A percentile compares a stretch with the other conserved stretches of the same genome.
These are phyloP conservation scores for Spodoptera littoralis DNA, from an alignment of 2,888 invertebrate species.

Conservation along the genomic window DNA sequence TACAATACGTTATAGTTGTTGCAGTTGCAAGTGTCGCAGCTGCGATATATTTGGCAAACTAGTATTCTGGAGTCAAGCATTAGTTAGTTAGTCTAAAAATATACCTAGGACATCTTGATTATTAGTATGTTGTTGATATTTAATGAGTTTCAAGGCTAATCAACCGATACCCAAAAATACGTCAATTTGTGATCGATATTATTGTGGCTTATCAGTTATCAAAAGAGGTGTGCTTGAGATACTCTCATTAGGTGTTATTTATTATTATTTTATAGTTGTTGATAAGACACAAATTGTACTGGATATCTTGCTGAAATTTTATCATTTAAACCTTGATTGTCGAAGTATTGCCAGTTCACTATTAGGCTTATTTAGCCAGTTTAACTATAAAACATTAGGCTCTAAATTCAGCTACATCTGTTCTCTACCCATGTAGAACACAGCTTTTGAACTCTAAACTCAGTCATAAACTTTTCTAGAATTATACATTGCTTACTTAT, in stretches of 20 bases:
- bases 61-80: slow-evolving; percentile 29
- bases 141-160: slow-evolving; percentile 39
- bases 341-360: too few species aligned
- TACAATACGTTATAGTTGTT: slow-evolving; percentile 44
- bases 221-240: background rate
- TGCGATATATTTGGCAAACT: slow-evolving; percentile 39
- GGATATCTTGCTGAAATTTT: too few species aligned
- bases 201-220: background rate
- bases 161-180: slow-evolving; percentile 21
- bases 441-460: slow-evolving; percentile 31
- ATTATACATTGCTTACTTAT: slow-evolving; percentile 30
- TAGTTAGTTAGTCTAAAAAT: slow-evolving; percentile 13
- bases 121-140: slow-evolving; percentile 9
- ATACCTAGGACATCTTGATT: slow-evolving; percentile 6
- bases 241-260: background rate
- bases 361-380: too few species aligned
- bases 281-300: too few species aligned
- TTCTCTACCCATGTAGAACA: background rate
- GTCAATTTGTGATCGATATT: background rate
- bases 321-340: too few species aligned
- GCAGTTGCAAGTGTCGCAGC: slow-evolving; percentile 48
- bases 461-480: slow-evolving; percentile 26
- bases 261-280: too few species aligned
- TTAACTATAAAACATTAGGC: background rate
- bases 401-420: background rate